Evolutionary conservation across 1,140 invertebrate genomes (phyloP).

Genomic region (Formica selysi): DNA sequence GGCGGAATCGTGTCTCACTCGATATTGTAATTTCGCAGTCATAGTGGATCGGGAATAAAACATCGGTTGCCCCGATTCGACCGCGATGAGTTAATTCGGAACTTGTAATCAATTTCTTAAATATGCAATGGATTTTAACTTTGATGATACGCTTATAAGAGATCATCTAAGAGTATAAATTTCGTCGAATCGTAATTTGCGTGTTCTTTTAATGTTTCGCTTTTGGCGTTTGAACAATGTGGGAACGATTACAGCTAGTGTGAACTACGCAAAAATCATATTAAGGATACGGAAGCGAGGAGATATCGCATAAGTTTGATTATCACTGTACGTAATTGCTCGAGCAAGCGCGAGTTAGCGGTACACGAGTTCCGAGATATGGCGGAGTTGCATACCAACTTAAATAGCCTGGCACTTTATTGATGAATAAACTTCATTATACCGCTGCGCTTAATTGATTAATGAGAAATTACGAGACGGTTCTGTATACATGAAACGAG

Average conservation of each 20-base stretch:
- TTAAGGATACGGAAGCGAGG: slow-evolving; percentile 26
- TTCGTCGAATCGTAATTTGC: background rate
- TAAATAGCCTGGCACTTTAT: slow-evolving; percentile 45
- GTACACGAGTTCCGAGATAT: slow-evolving; percentile 36
- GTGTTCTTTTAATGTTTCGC: background rate
- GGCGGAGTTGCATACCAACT: slow-evolving; percentile 37
- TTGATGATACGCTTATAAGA: too few relatives aligned
- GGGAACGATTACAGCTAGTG: slow-evolving; percentile 19
- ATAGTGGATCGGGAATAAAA: background rate
- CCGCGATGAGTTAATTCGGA: background rate
- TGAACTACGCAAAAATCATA: background rate
- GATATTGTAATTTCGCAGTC: slow-evolving; percentile 35
- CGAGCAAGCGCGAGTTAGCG: slow-evolving; percentile 40
- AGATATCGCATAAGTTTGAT: slow-evolving; percentile 44
- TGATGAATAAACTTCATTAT: slow-evolving; percentile 64
- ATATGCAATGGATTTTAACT: too few relatives aligned
- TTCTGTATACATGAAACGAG: background rate
- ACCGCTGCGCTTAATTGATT: slow-evolving; percentile 50
- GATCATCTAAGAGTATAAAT: background rate
- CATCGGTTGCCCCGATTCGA: background rate
- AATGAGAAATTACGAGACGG: slow-evolving; percentile 58
- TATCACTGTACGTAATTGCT: slow-evolving; percentile 51
- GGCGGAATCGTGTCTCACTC: slow-evolving; percentile 2
- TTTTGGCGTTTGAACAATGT: slow-evolving; percentile 7
- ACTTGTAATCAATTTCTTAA: background rate